Conservation (phyloP, 1,140 invertebrate species). For the Magallana angulata region DNA sequence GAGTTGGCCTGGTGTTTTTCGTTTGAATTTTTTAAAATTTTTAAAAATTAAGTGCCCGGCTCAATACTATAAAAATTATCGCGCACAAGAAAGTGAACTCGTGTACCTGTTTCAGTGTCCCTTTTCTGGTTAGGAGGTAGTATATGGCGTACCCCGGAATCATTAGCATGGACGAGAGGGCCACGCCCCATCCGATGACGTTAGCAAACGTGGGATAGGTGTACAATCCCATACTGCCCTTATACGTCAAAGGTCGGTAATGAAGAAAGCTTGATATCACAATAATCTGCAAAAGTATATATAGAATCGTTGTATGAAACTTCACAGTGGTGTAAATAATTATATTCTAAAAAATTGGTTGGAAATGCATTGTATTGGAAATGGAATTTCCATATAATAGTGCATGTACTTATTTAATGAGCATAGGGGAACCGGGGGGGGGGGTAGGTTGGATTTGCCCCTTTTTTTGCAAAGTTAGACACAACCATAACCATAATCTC, state of each 20-base stretch:
- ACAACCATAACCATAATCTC: too few relatives aligned
- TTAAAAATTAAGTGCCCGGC: too few relatives aligned
- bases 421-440: too few relatives aligned
- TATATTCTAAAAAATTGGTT: not conserved
- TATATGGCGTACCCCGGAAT: not conserved
- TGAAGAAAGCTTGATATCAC: slow-evolving; percentile 87
- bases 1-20: too few relatives aligned
- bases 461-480: too few relatives aligned
- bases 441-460: too few relatives aligned
- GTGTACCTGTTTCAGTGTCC: not conserved
- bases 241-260: slow-evolving; percentile 85
- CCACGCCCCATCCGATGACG: slow-evolving; percentile 87
- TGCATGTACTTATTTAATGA: too few relatives aligned
- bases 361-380: too few relatives aligned
- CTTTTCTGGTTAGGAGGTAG: slow-evolving; percentile 18
- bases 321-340: not conserved
- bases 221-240: slow-evolving; percentile 82
- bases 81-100: too few relatives aligned
- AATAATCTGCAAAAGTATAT: slow-evolving; percentile 83
- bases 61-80: too few relatives aligned
- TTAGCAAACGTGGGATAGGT: slow-evolving; percentile 95
- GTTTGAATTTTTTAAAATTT: too few relatives aligned
- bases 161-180: not conserved
- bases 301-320: not conserved
- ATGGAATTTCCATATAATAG: too few relatives aligned